These are phyloP conservation scores for Didymodactylos carnosus DNA, from an alignment of 2,888 invertebrate genomes.

Conservation along the genomic window DNA sequence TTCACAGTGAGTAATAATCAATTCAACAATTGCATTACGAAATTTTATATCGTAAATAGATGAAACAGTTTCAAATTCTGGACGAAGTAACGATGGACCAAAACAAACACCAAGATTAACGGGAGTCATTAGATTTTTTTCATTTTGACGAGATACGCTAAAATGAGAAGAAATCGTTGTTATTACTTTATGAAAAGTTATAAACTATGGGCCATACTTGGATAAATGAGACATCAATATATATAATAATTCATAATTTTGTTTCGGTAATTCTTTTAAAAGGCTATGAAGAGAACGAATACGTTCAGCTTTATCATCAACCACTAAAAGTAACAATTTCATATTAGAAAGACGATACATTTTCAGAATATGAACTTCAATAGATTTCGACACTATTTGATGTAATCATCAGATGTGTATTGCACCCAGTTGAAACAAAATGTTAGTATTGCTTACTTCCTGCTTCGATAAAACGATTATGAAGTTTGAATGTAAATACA, in stretches of 20 bases:
- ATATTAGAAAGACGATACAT: no score
- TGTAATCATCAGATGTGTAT: no score
- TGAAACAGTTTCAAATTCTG: slow-evolving; percentile 86
- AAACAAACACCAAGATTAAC: slow-evolving; percentile 93
- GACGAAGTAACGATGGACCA: slow-evolving; percentile 79
- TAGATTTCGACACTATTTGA: no score
- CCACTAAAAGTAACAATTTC: neutral
- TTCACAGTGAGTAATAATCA: slow-evolving; percentile 69
- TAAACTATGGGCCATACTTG: slow-evolving; percentile 41
- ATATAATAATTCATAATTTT: slow-evolving; percentile 60
- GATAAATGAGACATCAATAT: slow-evolving; percentile 65
- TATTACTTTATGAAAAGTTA: neutral
- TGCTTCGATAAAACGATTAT: slow-evolving; percentile 57
- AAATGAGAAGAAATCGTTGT: neutral
- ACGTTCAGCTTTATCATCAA: slow-evolving; percentile 1
- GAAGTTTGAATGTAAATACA: slow-evolving; percentile 73
- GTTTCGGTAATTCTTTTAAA: slow-evolving; percentile 37
- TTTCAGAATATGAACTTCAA: no score
- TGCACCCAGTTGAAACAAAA: neutral
- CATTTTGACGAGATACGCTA: slow-evolving; percentile 60
- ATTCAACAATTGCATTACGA: slow-evolving; percentile 91
- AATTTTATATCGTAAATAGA: slow-evolving; percentile 97
- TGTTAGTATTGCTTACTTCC: neutral
- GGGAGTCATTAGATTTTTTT: slow-evolving; percentile 80
- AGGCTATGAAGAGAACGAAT: slow-evolving; percentile 3